A percentile compares a stretch with the other conserved stretches of the same genome.
These are phyloP conservation scores for Cephus cinctus DNA, from an alignment of 1,140 invertebrate species.

Conservation along the genomic window DNA sequence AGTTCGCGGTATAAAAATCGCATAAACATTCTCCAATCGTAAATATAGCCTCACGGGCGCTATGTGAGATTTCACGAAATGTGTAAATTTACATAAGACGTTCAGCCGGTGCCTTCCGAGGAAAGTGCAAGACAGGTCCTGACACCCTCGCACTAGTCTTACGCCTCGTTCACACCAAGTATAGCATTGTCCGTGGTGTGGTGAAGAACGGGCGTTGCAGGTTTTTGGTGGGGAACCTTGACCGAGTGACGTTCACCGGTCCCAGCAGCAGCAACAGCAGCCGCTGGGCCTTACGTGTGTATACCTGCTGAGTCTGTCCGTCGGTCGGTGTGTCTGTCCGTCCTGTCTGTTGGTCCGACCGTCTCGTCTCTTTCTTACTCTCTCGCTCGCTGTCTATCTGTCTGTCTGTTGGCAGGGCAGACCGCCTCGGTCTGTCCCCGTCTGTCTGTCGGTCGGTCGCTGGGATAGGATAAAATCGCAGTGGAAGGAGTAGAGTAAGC, in stretches of 20 bases:
- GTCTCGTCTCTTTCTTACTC: not conserved
- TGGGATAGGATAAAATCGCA: slow-evolving; percentile 33
- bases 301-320: slow-evolving; percentile 23
- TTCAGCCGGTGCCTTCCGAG: no score
- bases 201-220: slow-evolving; percentile 12
- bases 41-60: no score
- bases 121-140: slow-evolving; percentile 2
- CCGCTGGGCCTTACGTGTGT: slow-evolving; percentile 10
- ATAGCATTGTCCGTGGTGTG: slow-evolving; percentile 35
- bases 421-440: slow-evolving; percentile 9
- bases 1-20: no score
- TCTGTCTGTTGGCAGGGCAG: not conserved
- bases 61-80: no score
- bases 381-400: no score
- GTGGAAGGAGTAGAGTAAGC: slow-evolving; percentile 49
- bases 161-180: slow-evolving; percentile 30
- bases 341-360: not conserved
- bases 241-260: slow-evolving; percentile 45
- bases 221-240: slow-evolving; percentile 49
- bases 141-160: slow-evolving; percentile 19
- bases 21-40: no score
- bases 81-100: no score
- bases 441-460: slow-evolving; percentile 27
- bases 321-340: not conserved
- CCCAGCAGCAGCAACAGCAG: slow-evolving; percentile 6